Base-by-base conservation (phyloP, 53 echinoderm and acorn worm genomes). In the Zoroaster sp. region DNA sequence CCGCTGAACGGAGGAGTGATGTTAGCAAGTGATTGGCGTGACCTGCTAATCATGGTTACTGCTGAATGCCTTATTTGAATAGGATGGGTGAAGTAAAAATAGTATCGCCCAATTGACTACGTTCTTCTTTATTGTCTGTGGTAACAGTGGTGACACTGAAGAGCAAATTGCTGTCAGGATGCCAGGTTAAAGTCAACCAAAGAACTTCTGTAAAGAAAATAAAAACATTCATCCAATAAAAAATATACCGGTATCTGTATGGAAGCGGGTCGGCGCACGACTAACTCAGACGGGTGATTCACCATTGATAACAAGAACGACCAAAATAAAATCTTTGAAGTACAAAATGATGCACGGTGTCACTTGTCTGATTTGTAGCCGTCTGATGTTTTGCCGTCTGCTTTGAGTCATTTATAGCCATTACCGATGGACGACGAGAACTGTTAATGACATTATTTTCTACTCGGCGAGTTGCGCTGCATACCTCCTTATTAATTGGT, bases 21-120 rank as follows among this genome's bases (percentile, higher is more conserved):
- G 52, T 85, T 85, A 5, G 85, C 85, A 35, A 69, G 36, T 37
- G 85, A 85, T 34, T 70, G 85, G 51, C 85, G 85, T 36, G 85
- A 69, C 47, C 70, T 43, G 37, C 71, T 85, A 71, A 70, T 85
- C 85, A 85, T 85, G 34, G 28, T 49, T 35, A 35, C 55, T 31
- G 5, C 23, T 82, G 38, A 28, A 51, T 70, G 40, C 44, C 66
- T 21, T 66, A 81, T 66, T 81, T 81, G 81, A 81, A 81, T 81
- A 66, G 51, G 85, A 71, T 47, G 71, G 46, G 35, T 42, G 42
- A 85, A 70, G 55, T 36, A 78, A 69, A 70, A 18, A 21, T 36
- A 69, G 15, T 20, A 18, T 25, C 47, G 47, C 71, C 85, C 51
- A 18, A 33, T 70, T 40, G 69, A 69, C 46, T 44, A 35, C n/a